phyloP scores from a whole-genome alignment of 23 tunicate species.

The Trididemnum miniatum region DNA sequence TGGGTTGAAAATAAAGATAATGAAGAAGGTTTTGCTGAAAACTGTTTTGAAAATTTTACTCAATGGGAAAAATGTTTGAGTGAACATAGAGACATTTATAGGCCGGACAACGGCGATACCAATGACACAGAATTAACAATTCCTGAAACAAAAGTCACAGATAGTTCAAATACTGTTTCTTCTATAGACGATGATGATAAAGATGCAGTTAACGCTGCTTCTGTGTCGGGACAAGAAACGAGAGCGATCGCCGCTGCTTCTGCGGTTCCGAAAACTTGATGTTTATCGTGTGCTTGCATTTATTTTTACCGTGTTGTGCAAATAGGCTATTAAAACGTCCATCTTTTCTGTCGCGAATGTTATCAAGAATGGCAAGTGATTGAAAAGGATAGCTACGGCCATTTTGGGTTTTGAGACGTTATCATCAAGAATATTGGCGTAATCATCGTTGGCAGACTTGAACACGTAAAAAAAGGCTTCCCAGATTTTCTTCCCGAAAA shows the following conservation, averaged over 20 bases:
- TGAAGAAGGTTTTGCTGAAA: constrained; percentile 70
- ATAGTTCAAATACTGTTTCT: neutral
- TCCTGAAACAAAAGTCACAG: neutral
- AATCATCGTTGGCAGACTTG: too few species aligned
- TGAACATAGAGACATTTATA: constrained; percentile 75
- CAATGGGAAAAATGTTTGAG: constrained; percentile 77
- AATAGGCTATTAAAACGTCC: too few species aligned
- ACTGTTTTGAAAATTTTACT: constrained; percentile 69
- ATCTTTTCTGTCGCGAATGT: too few species aligned
- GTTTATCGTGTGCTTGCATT: neutral
- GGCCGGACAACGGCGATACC: constrained; percentile 18
- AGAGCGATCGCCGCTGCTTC: constrained; percentile 40
- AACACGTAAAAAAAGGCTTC: too few species aligned
- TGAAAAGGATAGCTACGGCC: too few species aligned
- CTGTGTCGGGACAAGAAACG: neutral
- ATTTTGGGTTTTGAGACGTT: too few species aligned
- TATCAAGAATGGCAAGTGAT: too few species aligned
- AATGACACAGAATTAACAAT: neutral
- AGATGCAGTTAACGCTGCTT: neutral
- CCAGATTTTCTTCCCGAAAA: too few species aligned
- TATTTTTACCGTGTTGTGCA: too few species aligned
- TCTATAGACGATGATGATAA: neutral
- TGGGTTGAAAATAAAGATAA: constrained; percentile 84
- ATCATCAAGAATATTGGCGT: too few species aligned
- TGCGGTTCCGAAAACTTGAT: neutral